Base-by-base conservation (phyloP, 2,113 vertebrate genomes). In the Cynoglossus semilaevis region DNA sequence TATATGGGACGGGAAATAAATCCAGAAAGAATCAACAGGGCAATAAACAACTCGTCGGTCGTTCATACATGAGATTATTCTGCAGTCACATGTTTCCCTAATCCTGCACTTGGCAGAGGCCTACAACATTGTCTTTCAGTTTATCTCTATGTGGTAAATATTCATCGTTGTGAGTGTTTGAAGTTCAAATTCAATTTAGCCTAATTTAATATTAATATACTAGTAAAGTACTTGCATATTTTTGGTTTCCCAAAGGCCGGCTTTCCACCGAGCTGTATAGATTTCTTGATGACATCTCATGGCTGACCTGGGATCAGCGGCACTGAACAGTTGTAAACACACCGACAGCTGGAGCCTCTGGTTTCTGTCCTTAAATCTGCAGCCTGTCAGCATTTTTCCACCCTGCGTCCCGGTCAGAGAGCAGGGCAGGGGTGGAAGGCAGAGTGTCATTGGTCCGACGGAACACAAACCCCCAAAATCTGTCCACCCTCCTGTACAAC, bases 301-400 rank as follows among this genome's bases (percentile, higher is more conserved):
- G 8, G 63, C 46, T 69, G 70, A 80, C 57, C 65, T 16, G 7
- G 15, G 17, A 36, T 63, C 54, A 73, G 35, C 51, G 34, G 45
- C 58, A 35, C 47, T 16, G 36, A 47, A 17, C 38, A 46, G 61
- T 35, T 72, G 60, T 80, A 81, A 71, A 74, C 60, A 75, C 58
- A 49, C 14, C 9, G 52, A 72, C 80, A 88, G 67, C 76, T 80
- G 76, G 45, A 58, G 64, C 70, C 72, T 75, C 58, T 71, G 49
- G 42, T 50, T 77, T 74, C 43, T 61, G 22, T 57, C 13, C 40
- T 36, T 36, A 65, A 80, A 70, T 72, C 65, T 77, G 60, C 70
- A 35, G 45, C 42, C 71, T 55, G 70, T 88, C 84, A 85, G 71
- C 82, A 58, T 73, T 85, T 83, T 76, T 60, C 49, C 52, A 60